Conservation (phyloP, 1,140 invertebrate species). For the Tetragonula clypearis region DNA sequence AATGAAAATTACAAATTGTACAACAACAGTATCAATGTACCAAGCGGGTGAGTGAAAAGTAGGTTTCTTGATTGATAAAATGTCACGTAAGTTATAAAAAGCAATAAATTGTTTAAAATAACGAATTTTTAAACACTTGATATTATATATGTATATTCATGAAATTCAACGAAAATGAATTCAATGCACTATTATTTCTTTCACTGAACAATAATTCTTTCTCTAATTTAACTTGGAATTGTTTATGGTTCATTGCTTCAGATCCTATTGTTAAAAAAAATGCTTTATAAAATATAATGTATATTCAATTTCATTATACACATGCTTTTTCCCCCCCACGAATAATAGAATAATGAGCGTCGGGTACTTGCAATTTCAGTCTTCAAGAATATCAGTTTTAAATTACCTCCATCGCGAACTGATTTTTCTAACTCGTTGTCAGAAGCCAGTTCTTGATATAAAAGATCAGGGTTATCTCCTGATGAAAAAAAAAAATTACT, state of each 20-base stretch:
- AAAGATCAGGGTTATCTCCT: slow-evolving; percentile 84
- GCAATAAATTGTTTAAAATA: neutral
- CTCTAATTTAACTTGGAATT: neutral
- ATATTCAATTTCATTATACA: slow-evolving; percentile 24
- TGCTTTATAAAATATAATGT: neutral
- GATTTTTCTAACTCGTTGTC: slow-evolving; percentile 78
- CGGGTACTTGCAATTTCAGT: slow-evolving; percentile 16
- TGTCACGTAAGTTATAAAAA: neutral
- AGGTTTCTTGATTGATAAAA: neutral
- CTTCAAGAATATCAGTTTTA: slow-evolving; percentile 24
- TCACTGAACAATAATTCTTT: neutral
- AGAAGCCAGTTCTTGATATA: slow-evolving; percentile 82
- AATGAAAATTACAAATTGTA: neutral
- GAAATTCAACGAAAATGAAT: slow-evolving; percentile 4
- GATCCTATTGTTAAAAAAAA: neutral
- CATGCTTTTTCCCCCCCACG: slow-evolving; percentile 50
- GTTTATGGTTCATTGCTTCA: neutral
- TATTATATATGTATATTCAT: neutral
- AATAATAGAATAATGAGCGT: slow-evolving; percentile 21
- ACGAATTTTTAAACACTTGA: neutral
- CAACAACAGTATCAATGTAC: slow-evolving; percentile 10
- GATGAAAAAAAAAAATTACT: slow-evolving; percentile 70
- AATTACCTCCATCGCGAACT: slow-evolving; percentile 76
- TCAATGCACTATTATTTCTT: neutral
- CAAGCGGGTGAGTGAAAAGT: neutral